phyloP scores from a whole-genome alignment of 2,888 invertebrate species.

The Meta bourneti region DNA sequence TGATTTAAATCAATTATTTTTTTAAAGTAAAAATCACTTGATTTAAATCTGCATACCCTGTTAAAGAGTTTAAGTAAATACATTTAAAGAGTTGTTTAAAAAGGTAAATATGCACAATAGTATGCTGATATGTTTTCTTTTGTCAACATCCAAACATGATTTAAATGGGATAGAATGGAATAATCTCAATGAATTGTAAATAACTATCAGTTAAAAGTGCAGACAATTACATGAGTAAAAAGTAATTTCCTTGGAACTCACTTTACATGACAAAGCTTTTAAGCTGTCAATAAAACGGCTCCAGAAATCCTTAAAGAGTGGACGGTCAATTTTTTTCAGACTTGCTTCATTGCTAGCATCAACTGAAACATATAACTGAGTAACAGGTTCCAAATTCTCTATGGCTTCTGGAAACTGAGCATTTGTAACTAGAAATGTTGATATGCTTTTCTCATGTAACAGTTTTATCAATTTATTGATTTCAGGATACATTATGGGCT shows the following conservation, averaged over 20 bases:
- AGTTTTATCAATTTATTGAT: slow-evolving; percentile 83
- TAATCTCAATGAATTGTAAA: no score
- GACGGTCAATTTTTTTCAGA: slow-evolving; percentile 84
- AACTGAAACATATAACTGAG: slow-evolving; percentile 84
- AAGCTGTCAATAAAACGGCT: slow-evolving; percentile 83
- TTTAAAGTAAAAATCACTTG: no score
- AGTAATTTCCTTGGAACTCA: slow-evolving; percentile 31
- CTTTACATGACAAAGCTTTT: slow-evolving; percentile 82
- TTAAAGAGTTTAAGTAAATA: no score
- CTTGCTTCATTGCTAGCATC: slow-evolving; percentile 84
- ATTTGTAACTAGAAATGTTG: slow-evolving; percentile 84
- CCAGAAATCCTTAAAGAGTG: slow-evolving; percentile 84
- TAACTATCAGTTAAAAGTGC: no score
- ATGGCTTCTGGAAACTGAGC: slow-evolving; percentile 85
- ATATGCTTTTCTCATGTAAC: slow-evolving; percentile 83
- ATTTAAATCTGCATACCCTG: no score
- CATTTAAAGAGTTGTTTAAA: no score
- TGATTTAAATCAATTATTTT: no score
- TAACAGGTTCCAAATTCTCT: slow-evolving; percentile 82
- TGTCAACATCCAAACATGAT: no score
- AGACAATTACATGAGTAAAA: no score
- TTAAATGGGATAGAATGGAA: no score
- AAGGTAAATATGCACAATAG: no score
- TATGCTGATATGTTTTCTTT: no score
- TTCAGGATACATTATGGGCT: slow-evolving; percentile 85